phyloP scores from a whole-genome alignment of 1,140 invertebrate species.

The Hermatobates lingyangjiaoensis region DNA sequence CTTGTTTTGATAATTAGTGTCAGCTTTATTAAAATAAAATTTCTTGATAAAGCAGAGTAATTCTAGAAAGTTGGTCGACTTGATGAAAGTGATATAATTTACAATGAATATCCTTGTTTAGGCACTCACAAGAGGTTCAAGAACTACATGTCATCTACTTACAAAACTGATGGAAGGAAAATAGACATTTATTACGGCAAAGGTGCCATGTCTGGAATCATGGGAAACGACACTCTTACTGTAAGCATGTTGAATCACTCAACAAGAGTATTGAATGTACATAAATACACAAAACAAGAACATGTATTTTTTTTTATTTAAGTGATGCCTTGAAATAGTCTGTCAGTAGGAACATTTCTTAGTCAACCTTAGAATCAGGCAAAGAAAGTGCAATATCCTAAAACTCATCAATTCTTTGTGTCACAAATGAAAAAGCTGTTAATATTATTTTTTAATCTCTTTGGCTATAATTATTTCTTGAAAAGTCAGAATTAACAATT shows the following conservation, averaged over 20 bases:
- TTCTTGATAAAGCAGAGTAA: too few species aligned
- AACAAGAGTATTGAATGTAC: not conserved
- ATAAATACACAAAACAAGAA: not conserved
- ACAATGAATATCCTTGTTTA: too few species aligned
- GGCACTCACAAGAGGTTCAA: constrained; percentile 12
- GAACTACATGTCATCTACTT: constrained; percentile 8
- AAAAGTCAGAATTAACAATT: too few species aligned
- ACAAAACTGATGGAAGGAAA: constrained; percentile 6
- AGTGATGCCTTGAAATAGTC: not conserved
- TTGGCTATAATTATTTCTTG: too few species aligned
- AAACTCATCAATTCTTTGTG: not conserved
- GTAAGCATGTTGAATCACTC: constrained; percentile 6
- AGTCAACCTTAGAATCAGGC: too few species aligned
- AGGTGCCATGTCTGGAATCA: constrained; percentile 10
- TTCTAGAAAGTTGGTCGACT: too few species aligned
- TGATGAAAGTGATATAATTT: too few species aligned
- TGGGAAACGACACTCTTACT: constrained; percentile 7
- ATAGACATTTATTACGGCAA: constrained; percentile 9
- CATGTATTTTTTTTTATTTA: not conserved
- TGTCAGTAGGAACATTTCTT: not conserved
- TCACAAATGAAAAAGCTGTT: not conserved
- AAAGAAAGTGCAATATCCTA: not conserved
- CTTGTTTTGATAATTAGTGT: too few species aligned
- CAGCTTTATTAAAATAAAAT: too few species aligned
- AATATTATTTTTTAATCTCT: not conserved